Percentiles rank a stretch among this genome's conserved stretches.
phyloP scores from a whole-genome alignment of 37 sponge, comb jelly and placozoan genomes.

The Petrosia ficiformis region DNA sequence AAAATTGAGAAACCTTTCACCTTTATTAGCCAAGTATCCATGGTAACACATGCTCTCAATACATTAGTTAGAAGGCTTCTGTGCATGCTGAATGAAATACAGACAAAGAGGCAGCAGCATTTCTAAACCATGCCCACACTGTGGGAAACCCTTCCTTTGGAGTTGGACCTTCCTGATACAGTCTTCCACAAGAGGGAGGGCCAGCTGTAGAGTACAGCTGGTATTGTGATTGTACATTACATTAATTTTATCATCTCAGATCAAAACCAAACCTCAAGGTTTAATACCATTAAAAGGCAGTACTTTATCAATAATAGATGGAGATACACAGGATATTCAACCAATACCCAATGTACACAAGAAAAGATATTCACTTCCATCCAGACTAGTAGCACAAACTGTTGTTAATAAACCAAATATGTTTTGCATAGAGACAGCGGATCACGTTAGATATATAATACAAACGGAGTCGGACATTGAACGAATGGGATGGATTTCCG shows the following conservation, averaged over 20 bases:
- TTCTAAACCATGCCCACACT: too few relatives aligned
- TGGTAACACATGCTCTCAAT: too few relatives aligned
- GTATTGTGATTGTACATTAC: neutral
- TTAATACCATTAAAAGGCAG: slow-evolving; percentile 35
- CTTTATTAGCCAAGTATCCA: too few relatives aligned
- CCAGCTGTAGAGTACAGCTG: too few relatives aligned
- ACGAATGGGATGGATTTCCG: slow-evolving; percentile 26
- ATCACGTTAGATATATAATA: slow-evolving; percentile 15
- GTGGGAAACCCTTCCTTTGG: too few relatives aligned
- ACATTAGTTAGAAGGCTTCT: too few relatives aligned
- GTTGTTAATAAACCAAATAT: neutral
- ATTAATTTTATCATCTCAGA: neutral
- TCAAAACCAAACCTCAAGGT: slow-evolving; percentile 21
- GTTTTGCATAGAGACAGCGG: slow-evolving; percentile 18
- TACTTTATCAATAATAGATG: slow-evolving; percentile 19
- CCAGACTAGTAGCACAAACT: neutral
- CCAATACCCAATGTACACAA: neutral
- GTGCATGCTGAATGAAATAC: too few relatives aligned
- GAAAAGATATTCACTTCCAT: neutral
- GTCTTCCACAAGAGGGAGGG: too few relatives aligned
- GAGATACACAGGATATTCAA: neutral
- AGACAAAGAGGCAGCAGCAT: too few relatives aligned
- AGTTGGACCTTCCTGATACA: too few relatives aligned
- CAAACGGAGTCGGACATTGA: slow-evolving; percentile 36
- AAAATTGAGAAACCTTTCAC: too few relatives aligned